Evolutionary conservation across 2,888 invertebrate genomes (phyloP), one percentile per base, ranked within the genome.

Genomic region (Oasisia sp.): DNA sequence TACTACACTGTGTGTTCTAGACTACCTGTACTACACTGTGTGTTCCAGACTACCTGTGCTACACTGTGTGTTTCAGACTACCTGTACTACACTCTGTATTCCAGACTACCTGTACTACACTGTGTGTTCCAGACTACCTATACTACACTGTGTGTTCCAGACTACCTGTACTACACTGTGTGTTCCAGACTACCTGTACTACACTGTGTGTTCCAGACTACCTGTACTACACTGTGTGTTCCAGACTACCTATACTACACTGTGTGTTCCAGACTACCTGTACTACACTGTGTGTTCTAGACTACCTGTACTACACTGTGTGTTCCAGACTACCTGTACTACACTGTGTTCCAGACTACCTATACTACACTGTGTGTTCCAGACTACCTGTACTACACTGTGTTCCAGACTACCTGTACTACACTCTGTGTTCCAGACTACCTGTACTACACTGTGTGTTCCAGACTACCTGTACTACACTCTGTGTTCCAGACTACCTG

Each of bases 121-220:
- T 50, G 50, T 50, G 9, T 50, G 50, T 50, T 50, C 14, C 95
- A 97, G 98, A 98, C 44, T 98, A 98, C 97, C 98, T 99, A 97
- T 99, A 99, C 96, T 99, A 99, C 91, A 99, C 99, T 0, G 99
- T n/a, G n/a, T n/a, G n/a, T n/a, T n/a, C n/a, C n/a, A n/a, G n/a
- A n/a, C n/a, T n/a, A n/a, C n/a, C n/a, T n/a, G n/a, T n/a, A n/a
- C n/a, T n/a, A 50, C 50, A 0, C 50, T 50, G 50, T 50, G 9
- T 50, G 50, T 50, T 50, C 14, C 95, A 97, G 98, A 98, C 44
- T 98, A 98, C 97, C 98, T 99, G 97, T 99, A 99, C 96, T 99
- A 99, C 91, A 99, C 99, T 0, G 99, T n/a, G n/a, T n/a, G n/a
- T n/a, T n/a, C n/a, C n/a, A n/a, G n/a, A n/a, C n/a, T n/a, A n/a